phyloP scores from a whole-genome alignment of 2,113 vertebrate species.

The Psephotus haematonotus region DNA sequence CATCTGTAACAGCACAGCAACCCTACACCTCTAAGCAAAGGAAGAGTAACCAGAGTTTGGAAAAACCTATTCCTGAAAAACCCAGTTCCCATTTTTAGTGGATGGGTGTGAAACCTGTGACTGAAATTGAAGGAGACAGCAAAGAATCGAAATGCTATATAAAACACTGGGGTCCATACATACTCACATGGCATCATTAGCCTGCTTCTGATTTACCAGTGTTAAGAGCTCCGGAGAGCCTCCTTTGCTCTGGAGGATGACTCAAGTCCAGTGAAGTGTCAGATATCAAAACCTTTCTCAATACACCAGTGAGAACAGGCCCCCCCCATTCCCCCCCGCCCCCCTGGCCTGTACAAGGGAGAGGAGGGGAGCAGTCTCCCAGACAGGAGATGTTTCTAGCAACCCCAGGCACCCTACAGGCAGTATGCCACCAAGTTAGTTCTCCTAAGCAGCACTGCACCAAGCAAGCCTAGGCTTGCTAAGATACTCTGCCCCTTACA shows the following conservation, averaged over 20 bases:
- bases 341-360: not conserved
- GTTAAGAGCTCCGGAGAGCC: not conserved
- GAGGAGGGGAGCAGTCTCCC: not conserved
- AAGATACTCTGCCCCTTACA: not conserved
- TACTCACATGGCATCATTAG: conserved; percentile 26
- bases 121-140: not conserved
- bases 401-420: conserved; percentile 31
- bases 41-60: not conserved
- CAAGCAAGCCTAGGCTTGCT: conserved; percentile 18
- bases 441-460: conserved; percentile 12
- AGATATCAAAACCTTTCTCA: not conserved
- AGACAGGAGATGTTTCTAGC: conserved; percentile 9
- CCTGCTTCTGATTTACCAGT: conserved; percentile 38
- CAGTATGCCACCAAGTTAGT: not conserved
- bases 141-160: not conserved
- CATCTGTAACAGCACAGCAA: not conserved
- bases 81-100: not conserved
- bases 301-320: conserved; percentile 26
- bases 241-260: conserved; percentile 7
- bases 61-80: not conserved
- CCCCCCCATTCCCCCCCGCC: not conserved
- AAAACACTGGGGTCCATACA: not conserved
- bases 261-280: conserved; percentile 3
- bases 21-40: not conserved
- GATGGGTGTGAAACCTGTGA: not conserved